A percentile compares a stretch with the other conserved stretches of the same genome.
Conservation (phyloP, 2,797 vertebrate species). For the Anisognathus igniventris region DNA sequence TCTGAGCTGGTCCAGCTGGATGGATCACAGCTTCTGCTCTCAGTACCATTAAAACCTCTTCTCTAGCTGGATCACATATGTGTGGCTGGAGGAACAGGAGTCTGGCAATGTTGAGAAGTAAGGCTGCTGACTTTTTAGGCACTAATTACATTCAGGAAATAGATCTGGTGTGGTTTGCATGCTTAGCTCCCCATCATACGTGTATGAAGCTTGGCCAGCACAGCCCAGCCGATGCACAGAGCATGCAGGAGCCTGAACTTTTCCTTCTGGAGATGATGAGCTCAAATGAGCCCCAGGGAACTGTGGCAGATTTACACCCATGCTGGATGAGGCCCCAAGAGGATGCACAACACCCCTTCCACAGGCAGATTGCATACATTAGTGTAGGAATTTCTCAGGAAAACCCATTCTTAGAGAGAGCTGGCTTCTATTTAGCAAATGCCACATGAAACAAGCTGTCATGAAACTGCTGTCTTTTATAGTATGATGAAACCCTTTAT, state of each 20-base stretch:
- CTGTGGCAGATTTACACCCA: not conserved
- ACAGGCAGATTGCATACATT: not conserved
- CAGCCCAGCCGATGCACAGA: not conserved
- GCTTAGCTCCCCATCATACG: not conserved
- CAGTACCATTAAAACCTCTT: not conserved
- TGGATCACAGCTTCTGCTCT: fast-evolving
- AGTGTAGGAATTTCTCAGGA: slow-evolving; percentile 11
- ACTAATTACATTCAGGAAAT: not conserved
- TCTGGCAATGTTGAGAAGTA: not conserved
- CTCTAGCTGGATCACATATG: not conserved
- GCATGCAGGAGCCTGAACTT: not conserved
- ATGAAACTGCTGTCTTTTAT: not conserved
- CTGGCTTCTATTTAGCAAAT: not conserved
- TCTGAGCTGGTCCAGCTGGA: not conserved
- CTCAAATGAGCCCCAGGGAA: not conserved
- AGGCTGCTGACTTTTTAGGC: not conserved
- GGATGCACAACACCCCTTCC: not conserved
- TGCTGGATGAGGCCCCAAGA: not conserved
- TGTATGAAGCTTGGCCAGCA: not conserved
- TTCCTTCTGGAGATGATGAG: not conserved
- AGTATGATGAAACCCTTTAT: not conserved
- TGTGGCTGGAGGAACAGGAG: not conserved
- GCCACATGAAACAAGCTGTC: not conserved
- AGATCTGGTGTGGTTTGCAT: not conserved
- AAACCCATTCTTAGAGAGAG: not conserved